Conservation (phyloP, 2,888 invertebrate genomes). For the Mythimna vitellina region DNA sequence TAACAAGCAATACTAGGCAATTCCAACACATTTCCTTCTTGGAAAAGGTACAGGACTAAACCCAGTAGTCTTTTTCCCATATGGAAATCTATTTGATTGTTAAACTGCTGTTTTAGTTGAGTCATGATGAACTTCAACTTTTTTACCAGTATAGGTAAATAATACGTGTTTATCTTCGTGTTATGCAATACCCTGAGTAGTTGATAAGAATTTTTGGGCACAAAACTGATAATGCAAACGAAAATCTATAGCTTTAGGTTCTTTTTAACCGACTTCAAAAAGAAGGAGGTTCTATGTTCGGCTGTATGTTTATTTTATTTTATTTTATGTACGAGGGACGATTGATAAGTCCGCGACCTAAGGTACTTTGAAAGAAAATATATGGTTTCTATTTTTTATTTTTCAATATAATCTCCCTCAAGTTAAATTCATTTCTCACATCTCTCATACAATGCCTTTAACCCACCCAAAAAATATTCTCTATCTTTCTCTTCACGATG, state of each 20-base stretch:
- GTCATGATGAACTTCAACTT: conserved; percentile 1
- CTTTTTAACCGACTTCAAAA: too few relatives aligned
- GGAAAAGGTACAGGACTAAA: conserved; percentile 12
- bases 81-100: conserved; percentile 19
- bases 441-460: too few relatives aligned
- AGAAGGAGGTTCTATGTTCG: too few relatives aligned
- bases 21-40: conserved; percentile 20
- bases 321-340: too few relatives aligned
- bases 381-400: too few relatives aligned
- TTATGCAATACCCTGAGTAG: background rate
- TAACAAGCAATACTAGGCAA: conserved; percentile 2
- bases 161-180: background rate
- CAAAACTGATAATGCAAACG: background rate
- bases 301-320: too few relatives aligned
- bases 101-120: background rate
- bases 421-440: too few relatives aligned
- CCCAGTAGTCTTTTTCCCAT: conserved; percentile 3
- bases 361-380: too few relatives aligned
- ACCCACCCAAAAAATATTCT: too few relatives aligned
- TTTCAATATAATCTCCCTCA: too few relatives aligned
- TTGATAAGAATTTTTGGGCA: background rate
- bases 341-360: too few relatives aligned
- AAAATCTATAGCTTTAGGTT: background rate
- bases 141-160: background rate
- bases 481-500: too few relatives aligned